These are phyloP conservation scores for Drosophila lacteicornis DNA, from an alignment of 1,140 invertebrate species.

Conservation along the genomic window DNA sequence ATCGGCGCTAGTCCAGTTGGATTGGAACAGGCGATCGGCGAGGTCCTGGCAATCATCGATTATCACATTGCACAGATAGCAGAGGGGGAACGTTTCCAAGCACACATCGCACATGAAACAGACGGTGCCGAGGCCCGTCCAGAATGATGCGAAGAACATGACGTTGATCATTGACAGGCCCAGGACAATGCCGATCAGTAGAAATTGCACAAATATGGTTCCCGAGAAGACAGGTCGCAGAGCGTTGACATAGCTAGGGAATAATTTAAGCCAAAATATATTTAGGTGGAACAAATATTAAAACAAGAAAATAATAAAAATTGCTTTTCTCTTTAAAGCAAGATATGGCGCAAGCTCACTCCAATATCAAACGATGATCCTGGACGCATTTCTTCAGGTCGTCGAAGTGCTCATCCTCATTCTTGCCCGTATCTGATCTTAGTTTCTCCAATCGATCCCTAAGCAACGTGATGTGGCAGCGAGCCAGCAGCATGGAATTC, in stretches of 20 bases:
- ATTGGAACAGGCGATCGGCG: slow-evolving; percentile 52
- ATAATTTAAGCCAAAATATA: neutral
- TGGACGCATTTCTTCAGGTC: slow-evolving; percentile 52
- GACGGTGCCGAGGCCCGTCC: slow-evolving; percentile 5
- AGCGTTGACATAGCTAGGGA: slow-evolving; percentile 39
- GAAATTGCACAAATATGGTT: slow-evolving; percentile 46
- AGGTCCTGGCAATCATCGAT: slow-evolving; percentile 47
- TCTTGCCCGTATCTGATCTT: slow-evolving; percentile 10
- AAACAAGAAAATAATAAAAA: too few species aligned
- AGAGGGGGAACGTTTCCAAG: slow-evolving; percentile 59
- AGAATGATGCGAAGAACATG: slow-evolving; percentile 43
- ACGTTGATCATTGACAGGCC: slow-evolving; percentile 41
- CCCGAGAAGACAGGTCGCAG: slow-evolving; percentile 42
- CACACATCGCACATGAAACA: slow-evolving; percentile 34
- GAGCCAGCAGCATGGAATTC: slow-evolving; percentile 28
- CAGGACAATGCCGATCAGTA: slow-evolving; percentile 34
- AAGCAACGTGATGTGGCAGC: slow-evolving; percentile 46
- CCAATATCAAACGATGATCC: slow-evolving; percentile 57
- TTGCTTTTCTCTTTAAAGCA: too few species aligned
- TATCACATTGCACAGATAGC: slow-evolving; percentile 62
- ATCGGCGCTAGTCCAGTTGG: slow-evolving; percentile 51
- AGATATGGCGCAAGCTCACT: slow-evolving; percentile 30
- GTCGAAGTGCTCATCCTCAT: slow-evolving; percentile 36
- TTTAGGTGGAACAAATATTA: neutral
- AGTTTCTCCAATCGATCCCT: slow-evolving; percentile 36